These are phyloP conservation scores for Acrossocheilus fasciatus DNA, from an alignment of 2,797 vertebrate species.

Conservation along the genomic window DNA sequence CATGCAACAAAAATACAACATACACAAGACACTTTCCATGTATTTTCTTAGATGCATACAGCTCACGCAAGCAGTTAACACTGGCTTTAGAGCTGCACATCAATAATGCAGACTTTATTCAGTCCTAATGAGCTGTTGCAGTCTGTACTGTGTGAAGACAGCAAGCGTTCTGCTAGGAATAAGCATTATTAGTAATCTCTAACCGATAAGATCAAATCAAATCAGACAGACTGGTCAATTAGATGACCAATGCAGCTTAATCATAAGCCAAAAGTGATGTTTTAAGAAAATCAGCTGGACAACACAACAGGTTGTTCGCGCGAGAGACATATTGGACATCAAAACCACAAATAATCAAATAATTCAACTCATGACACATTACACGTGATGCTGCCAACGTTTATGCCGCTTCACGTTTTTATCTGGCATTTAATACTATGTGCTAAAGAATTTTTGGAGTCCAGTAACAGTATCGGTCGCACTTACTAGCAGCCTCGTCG, in stretches of 20 bases:
- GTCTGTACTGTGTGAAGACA: not conserved
- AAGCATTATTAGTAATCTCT: not conserved
- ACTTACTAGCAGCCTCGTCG: slow-evolving; percentile 20
- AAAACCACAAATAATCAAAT: not conserved
- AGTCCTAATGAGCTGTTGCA: not conserved
- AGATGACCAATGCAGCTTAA: not conserved
- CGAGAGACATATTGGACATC: not conserved
- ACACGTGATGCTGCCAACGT: not conserved
- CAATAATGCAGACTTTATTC: not conserved
- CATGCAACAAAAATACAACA: not conserved
- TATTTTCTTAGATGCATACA: not conserved
- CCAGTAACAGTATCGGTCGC: slow-evolving; percentile 4
- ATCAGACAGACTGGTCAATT: not conserved
- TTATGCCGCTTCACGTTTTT: not conserved
- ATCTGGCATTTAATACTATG: not conserved
- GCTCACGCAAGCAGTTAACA: not conserved
- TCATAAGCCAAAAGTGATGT: not conserved
- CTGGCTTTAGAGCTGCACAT: not conserved
- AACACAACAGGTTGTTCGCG: slow-evolving; percentile 45
- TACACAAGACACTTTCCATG: not conserved
- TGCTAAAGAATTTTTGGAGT: not conserved
- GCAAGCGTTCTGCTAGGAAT: not conserved
- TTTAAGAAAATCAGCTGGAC: not conserved
- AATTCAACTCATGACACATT: not conserved
- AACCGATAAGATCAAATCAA: not conserved